These are phyloP conservation scores for Labeo rohita DNA, from an alignment of 2,113 vertebrate species.

Conservation along the genomic window DNA sequence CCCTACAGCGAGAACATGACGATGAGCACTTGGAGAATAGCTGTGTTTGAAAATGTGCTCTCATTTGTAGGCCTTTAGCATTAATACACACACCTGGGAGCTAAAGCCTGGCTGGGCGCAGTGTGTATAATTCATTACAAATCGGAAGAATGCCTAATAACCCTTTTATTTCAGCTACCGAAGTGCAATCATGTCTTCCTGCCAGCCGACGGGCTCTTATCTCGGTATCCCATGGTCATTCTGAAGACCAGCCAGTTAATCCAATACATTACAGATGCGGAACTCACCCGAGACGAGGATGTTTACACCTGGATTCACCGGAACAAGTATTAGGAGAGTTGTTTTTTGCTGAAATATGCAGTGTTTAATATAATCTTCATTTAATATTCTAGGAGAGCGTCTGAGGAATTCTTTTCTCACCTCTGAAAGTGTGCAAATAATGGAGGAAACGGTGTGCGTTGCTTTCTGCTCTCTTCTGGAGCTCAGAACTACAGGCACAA, in stretches of 20 bases:
- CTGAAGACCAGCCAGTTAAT: constrained; percentile 26
- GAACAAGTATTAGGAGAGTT: neutral
- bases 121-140: constrained; percentile 42
- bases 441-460: neutral
- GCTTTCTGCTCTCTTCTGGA: neutral
- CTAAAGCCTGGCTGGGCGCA: constrained; percentile 6
- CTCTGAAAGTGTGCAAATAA: neutral
- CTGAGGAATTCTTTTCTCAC: neutral
- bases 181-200: constrained; percentile 21
- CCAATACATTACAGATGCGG: constrained; percentile 20
- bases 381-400: neutral
- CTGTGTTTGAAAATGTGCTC: constrained; percentile 43
- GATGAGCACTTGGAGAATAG: constrained; percentile 33
- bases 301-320: constrained; percentile 10
- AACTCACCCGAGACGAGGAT: neutral
- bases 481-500: neutral
- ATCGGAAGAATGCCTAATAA: constrained; percentile 47
- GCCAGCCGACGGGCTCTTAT: constrained; percentile 20
- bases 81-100: constrained; percentile 53
- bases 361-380: neutral
- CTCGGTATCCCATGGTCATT: constrained; percentile 25
- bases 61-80: constrained; percentile 55
- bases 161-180: constrained; percentile 16
- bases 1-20: constrained; percentile 24
- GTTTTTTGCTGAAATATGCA: neutral